Base-by-base conservation (phyloP, 2,797 vertebrate species). In the Crypturellus tataupa region DNA sequence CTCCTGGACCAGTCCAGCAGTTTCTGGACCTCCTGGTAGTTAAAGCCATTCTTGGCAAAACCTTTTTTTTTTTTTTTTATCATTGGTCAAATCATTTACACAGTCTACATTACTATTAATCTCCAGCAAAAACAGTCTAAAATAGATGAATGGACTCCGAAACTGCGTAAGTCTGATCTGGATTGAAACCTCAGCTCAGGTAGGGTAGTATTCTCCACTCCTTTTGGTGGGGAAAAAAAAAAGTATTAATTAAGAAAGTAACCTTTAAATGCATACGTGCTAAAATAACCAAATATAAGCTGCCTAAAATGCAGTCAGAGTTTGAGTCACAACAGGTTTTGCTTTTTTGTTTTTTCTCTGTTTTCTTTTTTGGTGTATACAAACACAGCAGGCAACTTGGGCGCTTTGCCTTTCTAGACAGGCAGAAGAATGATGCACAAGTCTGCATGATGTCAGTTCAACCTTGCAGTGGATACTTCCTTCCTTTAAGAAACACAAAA, bases 271-370 rank as follows among this genome's bases (percentile, higher is more conserved):
- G 65, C 76, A 88, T 25, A n/a, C 18, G 75, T 90, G 89, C 76
- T 71, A 90, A 59, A 94, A 85, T 81, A 90, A 68, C 81, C 78
- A 94, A 87, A 63, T 77, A 91, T 60, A 75, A 90, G 94, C 91
- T 95, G 94, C 90, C 85, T 95, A 89, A 89, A 94, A 86, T 55
- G 77, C 80, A 93, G 95, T 96, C 93, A 87, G 31, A 92, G 85
- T 86, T 89, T 42, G 49, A 94, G 67, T 87, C 70, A 60, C 37
- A 87, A 67, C 55, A 87, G 82, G 62, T 82, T 93, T 82, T 92
- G 73, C 65, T 88, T 68, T 51, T 42, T 47, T 68, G 19, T 64
- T 23, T 63, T 47, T 35, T 72, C 31, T n/a, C 29, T 56, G 15
- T 4, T 3, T 2, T 39, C 68, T 47, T 75, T 85, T 49, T 83